Base-by-base conservation (phyloP, 2,113 vertebrate species). In the Phyllostomus hastatus region DNA sequence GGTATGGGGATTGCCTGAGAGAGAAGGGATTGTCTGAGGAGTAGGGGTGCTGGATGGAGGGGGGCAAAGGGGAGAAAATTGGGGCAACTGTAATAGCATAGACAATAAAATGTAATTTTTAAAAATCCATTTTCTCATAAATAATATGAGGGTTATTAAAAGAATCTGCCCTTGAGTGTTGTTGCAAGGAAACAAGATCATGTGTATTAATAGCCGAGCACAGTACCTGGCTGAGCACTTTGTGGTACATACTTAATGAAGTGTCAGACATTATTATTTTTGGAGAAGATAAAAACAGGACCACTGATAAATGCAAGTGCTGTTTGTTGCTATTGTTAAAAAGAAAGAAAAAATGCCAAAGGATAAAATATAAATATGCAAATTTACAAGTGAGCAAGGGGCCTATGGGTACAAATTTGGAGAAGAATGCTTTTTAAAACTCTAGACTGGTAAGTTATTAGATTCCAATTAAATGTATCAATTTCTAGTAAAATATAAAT, bases 401-500 rank as follows among this genome's bases (percentile, higher is more conserved):
- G 90, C n/a, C 48, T 78, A 33, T 57, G 15, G 38, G 38, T 43
- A 50, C 10, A 73, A 52, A 61, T 67, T 84, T 59, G 35, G 20
- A 43, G 20, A 76, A 54, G 11, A 78, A 87, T 31, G 33, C 43
- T 28, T n/a, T 88, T 84, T 83, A 90, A 96, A 95, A 89, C 19
- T 82, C 26, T 89, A 75, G 20, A 61, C 35, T 26, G 2, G 16
- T 76, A 78, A 54, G 64, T 64, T 61, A 57, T 80, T 88, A 57
- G 88, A 92, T 89, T 86, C 50, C 57, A 95, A 52, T n/a, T 20
- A 80, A 84, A 70, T 20, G 57, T n/a, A 78, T 31, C 72, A 75
- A 28, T 81, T 95, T 59, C 64, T 88, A 86, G 54, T 59, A 80
- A 94, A 92, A 95, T 59, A 35, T 50, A 92, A 83, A 78, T 89